phyloP scores from a whole-genome alignment of 1,140 invertebrate genomes.

The Dryas iulia region DNA sequence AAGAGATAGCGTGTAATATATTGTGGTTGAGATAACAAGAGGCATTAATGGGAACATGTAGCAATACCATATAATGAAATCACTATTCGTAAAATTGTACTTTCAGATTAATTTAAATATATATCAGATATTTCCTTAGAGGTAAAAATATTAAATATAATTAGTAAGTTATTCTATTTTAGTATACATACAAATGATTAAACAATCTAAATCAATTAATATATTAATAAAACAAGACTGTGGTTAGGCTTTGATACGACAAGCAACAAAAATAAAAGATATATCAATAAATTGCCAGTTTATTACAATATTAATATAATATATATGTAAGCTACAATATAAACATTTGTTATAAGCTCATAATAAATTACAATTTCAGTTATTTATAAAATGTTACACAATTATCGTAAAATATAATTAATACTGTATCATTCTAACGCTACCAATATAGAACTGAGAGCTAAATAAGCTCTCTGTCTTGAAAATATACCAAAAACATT shows the following conservation, averaged over 20 bases:
- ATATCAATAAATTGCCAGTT: constrained; percentile 23
- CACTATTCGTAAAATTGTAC: background rate
- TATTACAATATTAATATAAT: constrained; percentile 26
- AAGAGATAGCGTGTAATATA: constrained; percentile 20
- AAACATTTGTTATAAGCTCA: constrained; percentile 5
- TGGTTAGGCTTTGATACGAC: background rate
- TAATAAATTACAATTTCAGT: background rate
- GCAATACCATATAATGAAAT: background rate
- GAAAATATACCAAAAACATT: constrained; percentile 46
- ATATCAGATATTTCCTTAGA: too few species aligned
- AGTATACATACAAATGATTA: background rate
- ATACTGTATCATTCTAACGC: constrained; percentile 51
- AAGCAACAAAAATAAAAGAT: constrained; percentile 45
- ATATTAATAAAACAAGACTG: background rate
- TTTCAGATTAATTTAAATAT: background rate
- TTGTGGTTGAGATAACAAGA: constrained; percentile 18
- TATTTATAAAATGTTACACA: background rate
- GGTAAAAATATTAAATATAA: too few species aligned
- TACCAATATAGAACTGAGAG: constrained; percentile 64
- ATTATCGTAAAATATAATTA: background rate
- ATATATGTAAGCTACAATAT: constrained; percentile 9
- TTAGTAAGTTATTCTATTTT: background rate
- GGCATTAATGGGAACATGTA: background rate
- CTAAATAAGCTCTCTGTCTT: constrained; percentile 60
- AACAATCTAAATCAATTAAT: background rate